Conservation (phyloP, 2,888 invertebrate species). For the Brachynemurus nebulosus region DNA sequence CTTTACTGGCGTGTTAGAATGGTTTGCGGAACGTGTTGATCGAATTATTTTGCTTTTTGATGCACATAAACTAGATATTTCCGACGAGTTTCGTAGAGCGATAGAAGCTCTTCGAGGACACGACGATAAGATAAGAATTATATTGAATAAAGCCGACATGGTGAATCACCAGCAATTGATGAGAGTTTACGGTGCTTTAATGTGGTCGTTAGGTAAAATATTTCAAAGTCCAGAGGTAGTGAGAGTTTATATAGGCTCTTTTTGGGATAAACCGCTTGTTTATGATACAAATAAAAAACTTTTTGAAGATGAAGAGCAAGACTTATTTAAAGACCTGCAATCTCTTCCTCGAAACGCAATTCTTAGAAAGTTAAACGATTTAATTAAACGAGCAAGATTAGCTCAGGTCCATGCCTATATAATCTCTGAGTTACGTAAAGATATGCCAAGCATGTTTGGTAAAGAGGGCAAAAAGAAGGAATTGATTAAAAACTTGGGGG, state of each 20-base stretch:
- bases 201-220: conserved; percentile 99
- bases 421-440: conserved; percentile 76
- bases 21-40: conserved; percentile 98
- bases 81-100: conserved; percentile 92
- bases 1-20: conserved; percentile 94
- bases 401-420: conserved; percentile 95
- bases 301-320: conserved; percentile 91
- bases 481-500: conserved; percentile 78
- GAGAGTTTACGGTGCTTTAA: conserved; percentile 96
- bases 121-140: conserved; percentile 95
- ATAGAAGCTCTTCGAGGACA: conserved; percentile 92
- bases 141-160: conserved; percentile 98
- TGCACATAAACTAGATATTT: conserved; percentile 97
- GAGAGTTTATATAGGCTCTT: conserved; percentile 89
- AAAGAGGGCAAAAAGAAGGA: conserved; percentile 92
- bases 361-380: conserved; percentile 89
- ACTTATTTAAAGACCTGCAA: conserved; percentile 87
- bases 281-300: conserved; percentile 78
- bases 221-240: conserved; percentile 94
- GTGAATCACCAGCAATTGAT: conserved; percentile 97
- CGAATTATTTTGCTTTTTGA: conserved; percentile 94
- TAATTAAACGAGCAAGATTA: conserved; percentile 89
- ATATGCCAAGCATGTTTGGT: conserved; percentile 89
- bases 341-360: conserved; percentile 92
- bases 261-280: conserved; percentile 89